Evolutionary conservation across 2,888 invertebrate genomes (phyloP), one percentile per base, ranked within the genome.

Genomic region (Rhogogaster chlorosoma): DNA sequence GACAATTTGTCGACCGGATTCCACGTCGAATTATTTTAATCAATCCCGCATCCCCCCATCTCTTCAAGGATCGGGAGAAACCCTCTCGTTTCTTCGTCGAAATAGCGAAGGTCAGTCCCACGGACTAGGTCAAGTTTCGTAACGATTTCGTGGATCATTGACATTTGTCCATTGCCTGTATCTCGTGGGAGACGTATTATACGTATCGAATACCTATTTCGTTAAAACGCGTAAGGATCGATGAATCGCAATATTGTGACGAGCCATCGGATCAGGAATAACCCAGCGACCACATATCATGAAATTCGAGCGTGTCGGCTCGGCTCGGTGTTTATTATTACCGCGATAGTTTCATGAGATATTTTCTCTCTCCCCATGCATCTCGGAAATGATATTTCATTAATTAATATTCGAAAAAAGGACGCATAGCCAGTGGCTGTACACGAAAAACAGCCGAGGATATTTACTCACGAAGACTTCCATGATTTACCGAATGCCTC

Each of bases 1-100:
- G 87, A 89, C 92, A 92, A 93, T 93, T 93, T 93, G 93, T 93
- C 93, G 87, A 86, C 88, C 89, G 88, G 90, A 93, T 92, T 92
- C 92, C 90, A 53, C n/a, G 86, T 0, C 36, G 45, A 67, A 67
- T 32, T 83, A 49, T 70, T 67, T 32, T n/a, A 32, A 83, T 83
- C 83, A 49, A 64, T 83, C 49, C 26, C 9, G 22, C 29, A 5
- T 32, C 32, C 32, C 32, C n/a, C 22, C 61, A n/a, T 12, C 80
- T 36, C 61, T 32, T 12, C 80, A 12, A 22, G 26, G 53, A n/a
- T 77, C 26, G 57, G 18, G 1, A 32, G 9, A 10, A 42, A 22
- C 9, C 22, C 38, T 26, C 10, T 0, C 26, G 2, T 32, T 10
- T 9, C 29, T 15, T 67, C 0, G 4, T 29, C 9, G 70, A 12